These are phyloP conservation scores for Nemoura dubitans DNA, from an alignment of 2,888 invertebrate species.

Conservation along the genomic window DNA sequence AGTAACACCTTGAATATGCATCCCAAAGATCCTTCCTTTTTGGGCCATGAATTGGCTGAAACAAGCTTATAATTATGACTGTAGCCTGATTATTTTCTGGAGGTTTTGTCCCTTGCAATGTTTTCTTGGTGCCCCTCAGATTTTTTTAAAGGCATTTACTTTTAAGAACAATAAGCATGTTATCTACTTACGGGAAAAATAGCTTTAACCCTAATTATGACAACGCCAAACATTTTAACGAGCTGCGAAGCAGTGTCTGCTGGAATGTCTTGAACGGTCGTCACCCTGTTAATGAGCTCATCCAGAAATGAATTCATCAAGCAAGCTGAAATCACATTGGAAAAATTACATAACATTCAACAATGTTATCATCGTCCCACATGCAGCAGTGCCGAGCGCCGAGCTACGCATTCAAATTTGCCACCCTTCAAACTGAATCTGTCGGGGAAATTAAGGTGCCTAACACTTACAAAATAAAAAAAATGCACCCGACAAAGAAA, in stretches of 20 bases:
- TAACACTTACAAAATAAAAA: too few species aligned
- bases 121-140: too few species aligned
- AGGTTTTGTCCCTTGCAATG: too few species aligned
- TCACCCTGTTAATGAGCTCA: slow-evolving; percentile 72
- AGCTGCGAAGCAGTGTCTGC: slow-evolving; percentile 83
- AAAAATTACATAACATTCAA: slow-evolving; percentile 46
- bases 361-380: background rate
- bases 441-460: background rate
- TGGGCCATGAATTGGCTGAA: too few species aligned
- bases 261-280: slow-evolving; percentile 85
- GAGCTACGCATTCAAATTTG: background rate
- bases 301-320: slow-evolving; percentile 74
- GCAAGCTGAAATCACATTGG: slow-evolving; percentile 64
- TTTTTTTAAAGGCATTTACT: background rate
- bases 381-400: background rate
- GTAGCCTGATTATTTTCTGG: too few species aligned
- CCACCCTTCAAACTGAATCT: too few species aligned
- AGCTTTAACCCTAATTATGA: slow-evolving; percentile 74
- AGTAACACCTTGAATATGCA: too few species aligned
- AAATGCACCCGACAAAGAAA: too few species aligned
- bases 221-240: slow-evolving; percentile 76
- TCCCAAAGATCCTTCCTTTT: too few species aligned
- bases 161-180: slow-evolving; percentile 7
- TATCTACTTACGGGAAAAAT: slow-evolving; percentile 43
- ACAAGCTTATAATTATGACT: too few species aligned